A percentile compares a stretch with the other conserved stretches of the same genome.
Conservation (phyloP, 1,140 invertebrate genomes). For the Euborellia annulipes region DNA sequence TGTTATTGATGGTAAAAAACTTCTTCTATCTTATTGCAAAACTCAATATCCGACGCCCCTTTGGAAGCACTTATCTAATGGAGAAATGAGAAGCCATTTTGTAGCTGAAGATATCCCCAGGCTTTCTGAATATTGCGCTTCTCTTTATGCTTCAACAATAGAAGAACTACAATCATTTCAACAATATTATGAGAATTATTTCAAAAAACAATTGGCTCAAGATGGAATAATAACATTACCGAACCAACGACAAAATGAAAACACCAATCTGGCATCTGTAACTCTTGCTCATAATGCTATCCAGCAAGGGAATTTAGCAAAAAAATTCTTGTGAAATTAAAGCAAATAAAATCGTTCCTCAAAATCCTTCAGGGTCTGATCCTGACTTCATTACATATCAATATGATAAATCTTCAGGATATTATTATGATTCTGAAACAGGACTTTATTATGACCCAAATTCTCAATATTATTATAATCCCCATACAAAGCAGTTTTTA, state of each 20-base stretch:
- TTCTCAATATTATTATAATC: conserved; percentile 37
- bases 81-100: not conserved
- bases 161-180: not conserved
- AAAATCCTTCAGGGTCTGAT: conserved; percentile 16
- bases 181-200: not conserved
- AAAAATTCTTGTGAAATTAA: no score
- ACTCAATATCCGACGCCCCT: no score
- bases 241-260: no score
- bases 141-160: not conserved
- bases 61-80: no score
- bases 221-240: no score
- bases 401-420: conserved; percentile 43
- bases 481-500: conserved; percentile 37
- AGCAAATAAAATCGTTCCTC: not conserved
- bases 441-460: conserved; percentile 44
- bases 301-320: no score
- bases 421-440: conserved; percentile 44
- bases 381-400: conserved; percentile 42
- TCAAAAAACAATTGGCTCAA: no score
- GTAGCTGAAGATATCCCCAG: not conserved
- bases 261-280: no score
- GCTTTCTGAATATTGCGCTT: not conserved
- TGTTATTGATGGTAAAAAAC: conserved; percentile 46
- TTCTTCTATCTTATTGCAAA: no score
- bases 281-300: no score